Evolutionary conservation across 30 jellyfish, hydroid and myxozoan genomes (phyloP).

Genomic region (Chironex yamaguchii): DNA sequence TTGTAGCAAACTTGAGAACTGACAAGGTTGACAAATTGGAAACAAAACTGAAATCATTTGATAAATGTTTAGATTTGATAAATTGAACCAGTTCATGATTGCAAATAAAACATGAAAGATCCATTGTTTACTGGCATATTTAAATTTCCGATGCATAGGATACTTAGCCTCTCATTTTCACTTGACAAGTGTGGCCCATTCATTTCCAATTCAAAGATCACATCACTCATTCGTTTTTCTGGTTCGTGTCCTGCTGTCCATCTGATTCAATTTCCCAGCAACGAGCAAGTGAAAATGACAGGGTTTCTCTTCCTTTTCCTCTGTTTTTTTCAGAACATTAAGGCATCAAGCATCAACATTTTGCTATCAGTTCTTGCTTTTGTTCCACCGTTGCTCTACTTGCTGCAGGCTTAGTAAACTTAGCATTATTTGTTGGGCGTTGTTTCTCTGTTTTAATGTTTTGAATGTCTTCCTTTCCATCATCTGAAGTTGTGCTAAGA

Average conservation of each 20-base stretch:
- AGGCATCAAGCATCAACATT: too few species aligned
- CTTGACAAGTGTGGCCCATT: too few species aligned
- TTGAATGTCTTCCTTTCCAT: background rate
- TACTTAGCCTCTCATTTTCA: too few species aligned
- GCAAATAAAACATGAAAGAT: too few species aligned
- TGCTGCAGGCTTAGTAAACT: background rate
- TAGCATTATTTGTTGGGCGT: background rate
- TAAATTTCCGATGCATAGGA: too few species aligned
- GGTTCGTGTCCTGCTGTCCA: slow-evolving; percentile 6
- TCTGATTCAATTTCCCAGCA: too few species aligned
- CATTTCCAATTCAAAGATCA: slow-evolving; percentile 35
- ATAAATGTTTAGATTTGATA: too few species aligned
- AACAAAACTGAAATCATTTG: too few species aligned
- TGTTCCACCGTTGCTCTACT: slow-evolving; percentile 18
- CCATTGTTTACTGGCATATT: too few species aligned
- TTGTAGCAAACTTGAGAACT: too few species aligned
- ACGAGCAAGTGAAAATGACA: background rate
- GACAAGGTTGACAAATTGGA: too few species aligned
- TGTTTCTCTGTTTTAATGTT: background rate
- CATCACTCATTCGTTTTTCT: slow-evolving; percentile 32
- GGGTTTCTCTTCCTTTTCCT: background rate
- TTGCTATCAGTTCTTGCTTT: slow-evolving; percentile 33
- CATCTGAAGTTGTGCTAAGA: background rate
- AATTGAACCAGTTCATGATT: too few species aligned
- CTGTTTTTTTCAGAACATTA: slow-evolving; percentile 5